Percentiles rank a stretch among this genome's conserved stretches.
These are phyloP conservation scores for Daktulosphaira vitifoliae DNA, from an alignment of 1,140 invertebrate species.

Conservation along the genomic window DNA sequence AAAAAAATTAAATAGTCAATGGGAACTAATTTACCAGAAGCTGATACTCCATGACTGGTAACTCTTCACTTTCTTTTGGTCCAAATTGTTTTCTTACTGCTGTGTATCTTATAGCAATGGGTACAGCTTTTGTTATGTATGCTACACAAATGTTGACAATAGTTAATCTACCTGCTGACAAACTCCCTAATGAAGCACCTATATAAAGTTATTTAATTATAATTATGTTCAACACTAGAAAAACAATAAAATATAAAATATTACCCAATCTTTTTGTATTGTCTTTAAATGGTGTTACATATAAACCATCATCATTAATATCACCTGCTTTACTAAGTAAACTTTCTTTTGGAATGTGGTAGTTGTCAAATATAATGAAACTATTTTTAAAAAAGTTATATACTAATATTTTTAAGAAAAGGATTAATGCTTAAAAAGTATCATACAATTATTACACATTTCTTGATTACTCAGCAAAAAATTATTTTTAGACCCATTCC, in stretches of 20 bases:
- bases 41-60: constrained; percentile 85
- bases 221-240: no score
- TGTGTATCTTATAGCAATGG: constrained; percentile 83
- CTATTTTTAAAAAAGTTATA: constrained; percentile 45
- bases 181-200: constrained; percentile 69
- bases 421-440: no score
- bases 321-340: constrained; percentile 81
- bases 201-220: constrained; percentile 12
- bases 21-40: constrained; percentile 63
- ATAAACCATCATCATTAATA: constrained; percentile 73
- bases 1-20: constrained; percentile 68
- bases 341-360: constrained; percentile 68
- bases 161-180: constrained; percentile 68
- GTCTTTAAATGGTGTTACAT: constrained; percentile 60
- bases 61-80: constrained; percentile 63
- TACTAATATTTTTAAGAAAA: no score
- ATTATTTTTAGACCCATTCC: neutral
- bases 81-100: constrained; percentile 73
- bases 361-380: constrained; percentile 79
- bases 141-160: constrained; percentile 62
- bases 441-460: no score
- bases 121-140: constrained; percentile 60
- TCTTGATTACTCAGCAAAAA: no score
- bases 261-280: constrained; percentile 55
- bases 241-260: no score